Evolutionary conservation across 2,113 vertebrate genomes (phyloP).

Genomic region (Limnothrissa miodon): DNA sequence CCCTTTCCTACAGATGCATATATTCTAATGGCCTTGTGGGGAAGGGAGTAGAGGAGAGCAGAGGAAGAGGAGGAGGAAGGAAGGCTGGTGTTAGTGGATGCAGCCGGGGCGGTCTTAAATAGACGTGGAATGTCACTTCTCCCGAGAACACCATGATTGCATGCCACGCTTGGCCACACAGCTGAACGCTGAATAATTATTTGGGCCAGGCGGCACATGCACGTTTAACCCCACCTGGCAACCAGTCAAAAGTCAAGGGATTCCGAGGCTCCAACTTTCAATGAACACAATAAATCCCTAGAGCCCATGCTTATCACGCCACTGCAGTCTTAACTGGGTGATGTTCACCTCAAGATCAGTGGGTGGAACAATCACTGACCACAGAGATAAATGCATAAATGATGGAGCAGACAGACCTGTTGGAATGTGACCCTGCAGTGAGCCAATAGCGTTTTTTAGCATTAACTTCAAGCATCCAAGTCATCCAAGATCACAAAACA

Average conservation of each 20-base stretch:
- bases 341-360: neutral
- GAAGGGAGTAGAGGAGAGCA: neutral
- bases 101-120: conserved; percentile 49
- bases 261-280: neutral
- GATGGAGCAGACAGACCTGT: neutral
- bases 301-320: neutral
- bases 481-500: neutral
- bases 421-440: neutral
- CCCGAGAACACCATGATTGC: conserved; percentile 50
- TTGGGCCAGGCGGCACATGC: neutral
- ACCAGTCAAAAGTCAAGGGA: neutral
- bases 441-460: neutral
- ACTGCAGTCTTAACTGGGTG: neutral
- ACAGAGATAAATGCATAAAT: neutral
- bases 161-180: conserved; percentile 50
- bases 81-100: neutral
- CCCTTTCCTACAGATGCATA: conserved; percentile 46
- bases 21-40: conserved; percentile 44
- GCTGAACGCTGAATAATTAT: conserved; percentile 46
- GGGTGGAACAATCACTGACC: neutral
- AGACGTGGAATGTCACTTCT: conserved; percentile 54
- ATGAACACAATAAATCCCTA: neutral
- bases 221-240: neutral
- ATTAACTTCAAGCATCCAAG: neutral
- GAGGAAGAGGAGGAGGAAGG: neutral